A percentile compares a stretch with the other conserved stretches of the same genome.
These are phyloP conservation scores for Semibalanus balanoides DNA, from an alignment of 1,140 invertebrate species.

Conservation along the genomic window DNA sequence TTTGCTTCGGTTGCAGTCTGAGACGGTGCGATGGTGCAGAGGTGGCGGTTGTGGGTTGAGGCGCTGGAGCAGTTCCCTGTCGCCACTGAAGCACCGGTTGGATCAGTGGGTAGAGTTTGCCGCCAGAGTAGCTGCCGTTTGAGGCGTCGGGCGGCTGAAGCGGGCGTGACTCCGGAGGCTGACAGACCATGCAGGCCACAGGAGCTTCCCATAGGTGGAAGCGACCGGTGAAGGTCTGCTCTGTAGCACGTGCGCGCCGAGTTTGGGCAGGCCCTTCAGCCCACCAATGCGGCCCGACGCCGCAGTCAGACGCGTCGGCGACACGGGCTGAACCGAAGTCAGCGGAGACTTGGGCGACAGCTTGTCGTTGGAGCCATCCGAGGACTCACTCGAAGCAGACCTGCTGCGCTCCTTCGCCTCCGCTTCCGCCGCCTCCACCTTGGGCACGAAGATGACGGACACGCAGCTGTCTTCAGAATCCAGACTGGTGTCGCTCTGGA, in stretches of 20 bases:
- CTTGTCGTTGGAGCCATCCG: constrained; percentile 21
- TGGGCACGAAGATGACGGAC: constrained; percentile 75
- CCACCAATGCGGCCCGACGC: not conserved
- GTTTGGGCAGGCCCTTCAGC: not conserved
- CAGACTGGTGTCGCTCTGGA: constrained; percentile 82
- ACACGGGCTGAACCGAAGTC: not conserved
- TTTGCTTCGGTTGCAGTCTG: too few relatives aligned
- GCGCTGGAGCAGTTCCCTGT: too few relatives aligned
- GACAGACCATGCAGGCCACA: too few relatives aligned
- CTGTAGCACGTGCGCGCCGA: not conserved
- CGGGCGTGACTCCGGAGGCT: too few relatives aligned
- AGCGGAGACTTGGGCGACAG: constrained; percentile 20
- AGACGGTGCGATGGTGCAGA: too few relatives aligned
- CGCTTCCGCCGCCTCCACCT: constrained; percentile 32
- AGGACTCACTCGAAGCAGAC: constrained; percentile 23
- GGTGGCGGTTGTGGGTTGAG: too few relatives aligned
- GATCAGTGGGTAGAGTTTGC: too few relatives aligned
- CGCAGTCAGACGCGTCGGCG: not conserved
- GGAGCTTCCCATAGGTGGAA: not conserved
- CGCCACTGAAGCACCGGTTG: too few relatives aligned
- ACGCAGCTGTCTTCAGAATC: constrained; percentile 84
- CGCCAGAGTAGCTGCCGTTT: too few relatives aligned
- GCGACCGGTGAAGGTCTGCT: not conserved
- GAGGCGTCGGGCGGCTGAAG: too few relatives aligned
- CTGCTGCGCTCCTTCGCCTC: constrained; percentile 18